These are phyloP conservation scores for Pseudorhombus dupliciocellatus DNA, from an alignment of 2,113 vertebrate genomes.

Conservation along the genomic window DNA sequence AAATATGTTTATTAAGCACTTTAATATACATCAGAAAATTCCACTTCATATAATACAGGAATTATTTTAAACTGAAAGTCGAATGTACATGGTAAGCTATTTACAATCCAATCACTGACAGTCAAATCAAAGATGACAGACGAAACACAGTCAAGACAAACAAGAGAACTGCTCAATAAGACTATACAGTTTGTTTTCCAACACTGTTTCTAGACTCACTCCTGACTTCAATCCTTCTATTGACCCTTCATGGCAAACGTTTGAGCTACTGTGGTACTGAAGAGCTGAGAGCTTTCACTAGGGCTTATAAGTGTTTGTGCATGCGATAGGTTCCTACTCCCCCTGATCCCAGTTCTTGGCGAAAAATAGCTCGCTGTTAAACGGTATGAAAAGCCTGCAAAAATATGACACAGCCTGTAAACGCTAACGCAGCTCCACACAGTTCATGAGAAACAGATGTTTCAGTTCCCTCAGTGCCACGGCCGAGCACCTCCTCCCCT, in stretches of 20 bases:
- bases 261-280: conserved; percentile 55
- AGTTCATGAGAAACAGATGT: conserved; percentile 77
- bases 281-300: conserved; percentile 58
- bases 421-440: conserved; percentile 57
- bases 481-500: conserved; percentile 37
- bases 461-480: conserved; percentile 48
- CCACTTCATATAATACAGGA: conserved; percentile 95
- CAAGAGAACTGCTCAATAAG: conserved; percentile 63
- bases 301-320: conserved; percentile 65
- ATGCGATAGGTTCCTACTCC: conserved; percentile 62
- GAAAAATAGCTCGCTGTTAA: conserved; percentile 70
- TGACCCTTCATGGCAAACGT: conserved; percentile 42
- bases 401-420: conserved; percentile 74
- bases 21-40: conserved; percentile 95
- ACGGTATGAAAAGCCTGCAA: conserved; percentile 70
- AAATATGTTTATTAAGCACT: conserved; percentile 99
- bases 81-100: conserved; percentile 96
- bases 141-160: conserved; percentile 76
- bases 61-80: conserved; percentile 93
- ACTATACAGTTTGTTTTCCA: conserved; percentile 69
- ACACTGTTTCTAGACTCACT: conserved; percentile 64
- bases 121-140: conserved; percentile 81
- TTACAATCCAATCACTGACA: conserved; percentile 89
- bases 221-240: conserved; percentile 60
- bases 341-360: conserved; percentile 44